A percentile compares a stretch with the other conserved stretches of the same genome.
Conservation (phyloP, 2,888 invertebrate genomes). For the Andrena bucephala region DNA sequence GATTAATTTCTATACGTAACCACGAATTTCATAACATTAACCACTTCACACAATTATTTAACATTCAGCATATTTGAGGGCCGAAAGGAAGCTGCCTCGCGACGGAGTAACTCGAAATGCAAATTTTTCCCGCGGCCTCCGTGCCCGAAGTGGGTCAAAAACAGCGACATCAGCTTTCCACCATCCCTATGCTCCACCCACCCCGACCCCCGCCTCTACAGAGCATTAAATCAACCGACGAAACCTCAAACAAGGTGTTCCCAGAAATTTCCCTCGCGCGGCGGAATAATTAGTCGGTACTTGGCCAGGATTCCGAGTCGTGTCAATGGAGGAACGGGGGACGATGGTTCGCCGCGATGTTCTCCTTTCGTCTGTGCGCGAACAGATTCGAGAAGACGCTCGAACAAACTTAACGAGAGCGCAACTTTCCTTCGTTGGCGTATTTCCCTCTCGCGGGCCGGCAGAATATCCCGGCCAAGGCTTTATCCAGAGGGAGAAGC, state of each 20-base stretch:
- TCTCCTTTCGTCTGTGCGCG: slow-evolving; percentile 15
- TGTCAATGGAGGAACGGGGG: slow-evolving; percentile 32
- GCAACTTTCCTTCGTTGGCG: slow-evolving; percentile 49
- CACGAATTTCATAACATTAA: no score
- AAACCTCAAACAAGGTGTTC: slow-evolving; percentile 2
- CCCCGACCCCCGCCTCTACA: no score
- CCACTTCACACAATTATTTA: no score
- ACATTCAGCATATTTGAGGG: background rate
- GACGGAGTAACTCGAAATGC: background rate
- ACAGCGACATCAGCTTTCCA: background rate
- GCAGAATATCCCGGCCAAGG: slow-evolving; percentile 17
- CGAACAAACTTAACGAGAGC: slow-evolving; percentile 55
- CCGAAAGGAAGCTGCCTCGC: background rate
- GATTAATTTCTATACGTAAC: no score
- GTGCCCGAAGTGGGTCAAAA: background rate
- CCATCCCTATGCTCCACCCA: background rate
- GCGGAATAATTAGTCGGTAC: slow-evolving; percentile 40
- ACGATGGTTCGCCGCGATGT: slow-evolving; percentile 34
- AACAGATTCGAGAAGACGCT: slow-evolving; percentile 37
- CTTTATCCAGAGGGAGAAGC: slow-evolving; percentile 26
- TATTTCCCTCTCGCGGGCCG: slow-evolving; percentile 15
- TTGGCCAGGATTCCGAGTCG: slow-evolving; percentile 11
- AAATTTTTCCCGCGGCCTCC: background rate
- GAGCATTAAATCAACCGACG: background rate
- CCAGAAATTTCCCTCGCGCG: slow-evolving; percentile 16